Evolutionary conservation across 2,113 vertebrate genomes (phyloP).

Genomic region (Egretta garzetta): DNA sequence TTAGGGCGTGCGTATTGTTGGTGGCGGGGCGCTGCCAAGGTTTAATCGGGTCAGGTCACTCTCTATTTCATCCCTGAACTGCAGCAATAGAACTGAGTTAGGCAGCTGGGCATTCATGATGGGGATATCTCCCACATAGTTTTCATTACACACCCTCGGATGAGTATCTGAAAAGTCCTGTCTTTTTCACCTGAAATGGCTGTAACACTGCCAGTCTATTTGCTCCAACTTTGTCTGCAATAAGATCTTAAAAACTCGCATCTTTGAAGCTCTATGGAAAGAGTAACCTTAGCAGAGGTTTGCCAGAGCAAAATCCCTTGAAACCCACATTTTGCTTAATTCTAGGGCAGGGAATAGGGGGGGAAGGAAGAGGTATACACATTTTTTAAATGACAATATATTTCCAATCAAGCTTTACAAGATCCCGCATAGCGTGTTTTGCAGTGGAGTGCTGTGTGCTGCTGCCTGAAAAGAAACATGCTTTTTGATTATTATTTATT

Average conservation of each 20-base stretch:
- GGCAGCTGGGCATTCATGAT: not conserved
- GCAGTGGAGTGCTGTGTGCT: not conserved
- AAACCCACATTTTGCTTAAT: slow-evolving; percentile 35
- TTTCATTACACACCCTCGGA: slow-evolving; percentile 58
- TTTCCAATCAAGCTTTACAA: slow-evolving; percentile 53
- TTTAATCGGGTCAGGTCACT: slow-evolving; percentile 67
- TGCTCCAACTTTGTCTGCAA: slow-evolving; percentile 55
- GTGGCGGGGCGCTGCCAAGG: not conserved
- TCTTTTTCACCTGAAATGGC: slow-evolving; percentile 57
- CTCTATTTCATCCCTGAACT: slow-evolving; percentile 49
- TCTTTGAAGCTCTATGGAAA: slow-evolving; percentile 45
- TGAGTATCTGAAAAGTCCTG: slow-evolving; percentile 50
- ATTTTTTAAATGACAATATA: slow-evolving; percentile 31
- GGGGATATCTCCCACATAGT: slow-evolving; percentile 48
- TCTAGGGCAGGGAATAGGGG: not conserved
- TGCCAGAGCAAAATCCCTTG: slow-evolving; percentile 36
- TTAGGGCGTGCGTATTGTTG: not conserved
- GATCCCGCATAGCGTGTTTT: not conserved
- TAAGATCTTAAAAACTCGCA: slow-evolving; percentile 41
- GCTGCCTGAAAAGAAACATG: not conserved
- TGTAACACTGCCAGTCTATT: slow-evolving; percentile 35
- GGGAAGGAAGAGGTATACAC: not conserved
- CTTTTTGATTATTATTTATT: slow-evolving; percentile 25
- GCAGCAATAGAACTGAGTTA: slow-evolving; percentile 17
- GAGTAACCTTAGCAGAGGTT: slow-evolving; percentile 12